Evolutionary conservation across 2,797 vertebrate genomes (phyloP).

Genomic region (Chromis chromis): DNA sequence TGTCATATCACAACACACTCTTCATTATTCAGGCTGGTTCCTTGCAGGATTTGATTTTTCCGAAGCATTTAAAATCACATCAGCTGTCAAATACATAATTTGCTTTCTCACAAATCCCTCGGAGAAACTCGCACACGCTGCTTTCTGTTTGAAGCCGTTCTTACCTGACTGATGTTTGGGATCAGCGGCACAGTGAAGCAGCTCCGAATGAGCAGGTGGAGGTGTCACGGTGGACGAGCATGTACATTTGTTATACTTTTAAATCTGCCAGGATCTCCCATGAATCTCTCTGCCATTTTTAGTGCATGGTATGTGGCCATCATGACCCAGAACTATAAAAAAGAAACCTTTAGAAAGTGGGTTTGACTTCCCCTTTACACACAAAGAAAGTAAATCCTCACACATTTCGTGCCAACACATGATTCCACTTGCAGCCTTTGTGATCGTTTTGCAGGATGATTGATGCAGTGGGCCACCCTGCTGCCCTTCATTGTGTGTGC

Average conservation of each 20-base stretch:
- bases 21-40: slow-evolving; percentile 45
- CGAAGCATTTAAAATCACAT: slow-evolving; percentile 46
- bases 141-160: slow-evolving; percentile 28
- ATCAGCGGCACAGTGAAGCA: slow-evolving; percentile 26
- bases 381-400: background rate
- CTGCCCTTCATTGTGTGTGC: background rate
- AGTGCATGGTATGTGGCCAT: background rate
- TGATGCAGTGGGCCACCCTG: background rate
- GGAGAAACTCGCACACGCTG: slow-evolving; percentile 26
- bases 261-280: background rate
- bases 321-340: background rate
- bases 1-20: slow-evolving; percentile 1
- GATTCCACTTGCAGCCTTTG: background rate
- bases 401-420: background rate
- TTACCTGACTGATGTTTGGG: slow-evolving; percentile 28
- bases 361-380: background rate
- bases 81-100: slow-evolving; percentile 58
- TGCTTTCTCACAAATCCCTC: slow-evolving; percentile 42
- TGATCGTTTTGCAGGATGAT: background rate
- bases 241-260: slow-evolving; percentile 6
- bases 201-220: slow-evolving; percentile 26
- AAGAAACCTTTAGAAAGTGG: background rate
- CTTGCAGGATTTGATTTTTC: slow-evolving; percentile 45
- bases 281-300: background rate
- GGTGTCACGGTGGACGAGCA: background rate